Evolutionary conservation across 2,113 vertebrate species (phyloP).

Genomic region (Thymallus thymallus): DNA sequence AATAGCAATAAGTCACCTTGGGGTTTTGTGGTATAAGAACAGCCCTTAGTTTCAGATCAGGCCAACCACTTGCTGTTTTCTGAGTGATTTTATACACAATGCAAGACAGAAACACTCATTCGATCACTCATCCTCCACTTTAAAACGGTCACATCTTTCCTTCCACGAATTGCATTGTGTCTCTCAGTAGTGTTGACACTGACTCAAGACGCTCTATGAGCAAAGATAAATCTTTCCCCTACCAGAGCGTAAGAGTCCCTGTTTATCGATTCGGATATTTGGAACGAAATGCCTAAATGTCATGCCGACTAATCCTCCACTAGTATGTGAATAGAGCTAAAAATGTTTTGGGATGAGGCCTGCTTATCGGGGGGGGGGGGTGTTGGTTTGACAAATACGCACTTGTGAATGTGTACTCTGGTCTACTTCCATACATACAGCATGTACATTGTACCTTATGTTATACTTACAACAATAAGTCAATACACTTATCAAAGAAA

Average conservation of each 20-base stretch:
- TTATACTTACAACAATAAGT: too few relatives aligned
- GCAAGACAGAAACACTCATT: background rate
- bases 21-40: too few relatives aligned
- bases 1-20: too few relatives aligned
- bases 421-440: background rate
- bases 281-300: constrained; percentile 61
- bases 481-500: background rate
- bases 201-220: constrained; percentile 67
- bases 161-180: constrained; percentile 56
- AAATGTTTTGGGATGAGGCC: constrained; percentile 49
- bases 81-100: background rate
- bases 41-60: too few relatives aligned
- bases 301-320: constrained; percentile 55
- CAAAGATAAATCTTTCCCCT: constrained; percentile 71
- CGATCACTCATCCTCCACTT: constrained; percentile 32
- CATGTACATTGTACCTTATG: background rate
- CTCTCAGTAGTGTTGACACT: constrained; percentile 66
- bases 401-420: background rate
- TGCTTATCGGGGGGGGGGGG: constrained; percentile 35
- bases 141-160: constrained; percentile 49
- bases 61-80: too few relatives aligned
- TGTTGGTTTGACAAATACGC: background rate
- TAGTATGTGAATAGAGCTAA: constrained; percentile 47
- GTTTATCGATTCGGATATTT: constrained; percentile 66
- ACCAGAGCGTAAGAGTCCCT: constrained; percentile 57